Conservation (phyloP, 2,113 vertebrate genomes). For the Mionectes macconnelli region DNA sequence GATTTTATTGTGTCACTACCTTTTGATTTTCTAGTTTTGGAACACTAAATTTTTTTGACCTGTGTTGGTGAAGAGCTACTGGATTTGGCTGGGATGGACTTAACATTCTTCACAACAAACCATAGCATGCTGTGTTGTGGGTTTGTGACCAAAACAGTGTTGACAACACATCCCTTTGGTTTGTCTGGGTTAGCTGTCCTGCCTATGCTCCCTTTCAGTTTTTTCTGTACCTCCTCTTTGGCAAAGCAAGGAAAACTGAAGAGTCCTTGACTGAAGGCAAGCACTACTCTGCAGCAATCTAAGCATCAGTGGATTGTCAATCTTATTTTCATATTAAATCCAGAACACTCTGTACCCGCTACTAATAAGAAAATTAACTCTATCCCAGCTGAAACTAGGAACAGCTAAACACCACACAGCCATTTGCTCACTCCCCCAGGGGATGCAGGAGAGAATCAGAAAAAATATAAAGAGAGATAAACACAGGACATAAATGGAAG, state of each 20-base stretch:
- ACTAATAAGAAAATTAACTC: not conserved
- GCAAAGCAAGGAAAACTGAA: not conserved
- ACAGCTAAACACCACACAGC: not conserved
- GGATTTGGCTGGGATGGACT: not conserved
- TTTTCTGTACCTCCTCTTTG: not conserved
- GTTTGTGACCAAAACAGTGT: not conserved
- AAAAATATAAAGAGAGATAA: not conserved
- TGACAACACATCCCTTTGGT: not conserved
- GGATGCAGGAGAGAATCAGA: not conserved
- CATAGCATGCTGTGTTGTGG: fast-evolving
- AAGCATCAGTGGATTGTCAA: not conserved
- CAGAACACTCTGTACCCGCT: not conserved
- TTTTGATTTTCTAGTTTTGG: not conserved
- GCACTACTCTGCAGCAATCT: not conserved
- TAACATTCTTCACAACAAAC: not conserved
- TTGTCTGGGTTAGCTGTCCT: not conserved
- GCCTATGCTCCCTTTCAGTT: not conserved
- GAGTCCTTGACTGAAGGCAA: not conserved
- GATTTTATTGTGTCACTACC: not conserved
- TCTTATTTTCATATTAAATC: not conserved
- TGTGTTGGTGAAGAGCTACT: not conserved
- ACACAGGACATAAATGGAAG: not conserved
- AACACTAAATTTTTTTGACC: not conserved
- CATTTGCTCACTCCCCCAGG: not conserved
- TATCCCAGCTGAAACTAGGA: not conserved